Evolutionary conservation across 2,113 vertebrate genomes (phyloP), one percentile per base, ranked within the genome.

Genomic region (Nothobranchius kuhntae): DNA sequence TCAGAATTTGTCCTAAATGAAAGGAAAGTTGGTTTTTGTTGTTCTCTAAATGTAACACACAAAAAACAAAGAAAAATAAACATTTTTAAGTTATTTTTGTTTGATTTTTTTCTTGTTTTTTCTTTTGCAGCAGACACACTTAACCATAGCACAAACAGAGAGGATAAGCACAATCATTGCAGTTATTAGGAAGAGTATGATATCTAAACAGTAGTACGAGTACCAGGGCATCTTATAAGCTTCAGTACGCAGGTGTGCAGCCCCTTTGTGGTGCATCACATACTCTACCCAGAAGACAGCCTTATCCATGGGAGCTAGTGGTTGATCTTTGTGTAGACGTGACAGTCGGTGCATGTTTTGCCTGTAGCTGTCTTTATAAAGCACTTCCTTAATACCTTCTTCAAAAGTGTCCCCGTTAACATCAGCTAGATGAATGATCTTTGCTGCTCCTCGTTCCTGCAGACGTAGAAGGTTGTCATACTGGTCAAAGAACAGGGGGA

Each of bases 171-270:
- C 4, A 15, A 13, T 50, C 13, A 50, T 10, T 7, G 24, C 47
- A 13, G 73, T 48, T 38, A 85, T 40, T 26, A 90, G 47, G 3
- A 86, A n/a, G 15, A 90, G 13, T 14, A 88, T 2, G 2, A 90
- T 82, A 71, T 91, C 89, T 21, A 89, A 17, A 52, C 63, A 61
- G 77, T 90, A 67, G 73, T 89, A 92, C 0, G 86, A 63, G 74
- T 89, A 91, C 89, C 91, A 90, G 7, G 88, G 77, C 88, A 92
- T 83, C 47, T 75, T 80, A 68, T 89, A 83, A 35, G 84, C 78
- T 61, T 83, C 67, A 6, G 87, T 89, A 14, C 84, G 82, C 26
- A 91, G 69, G 61, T 90, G 87, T 47, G 71, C 24, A 1, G 89
- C 89, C 13, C 89, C 91, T 71, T 87, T 89, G 47, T 91, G 62